A percentile compares a stretch with the other conserved stretches of the same genome.
Evolutionary conservation across 2,113 vertebrate genomes (phyloP).

Genomic region (Cathartes aura): DNA sequence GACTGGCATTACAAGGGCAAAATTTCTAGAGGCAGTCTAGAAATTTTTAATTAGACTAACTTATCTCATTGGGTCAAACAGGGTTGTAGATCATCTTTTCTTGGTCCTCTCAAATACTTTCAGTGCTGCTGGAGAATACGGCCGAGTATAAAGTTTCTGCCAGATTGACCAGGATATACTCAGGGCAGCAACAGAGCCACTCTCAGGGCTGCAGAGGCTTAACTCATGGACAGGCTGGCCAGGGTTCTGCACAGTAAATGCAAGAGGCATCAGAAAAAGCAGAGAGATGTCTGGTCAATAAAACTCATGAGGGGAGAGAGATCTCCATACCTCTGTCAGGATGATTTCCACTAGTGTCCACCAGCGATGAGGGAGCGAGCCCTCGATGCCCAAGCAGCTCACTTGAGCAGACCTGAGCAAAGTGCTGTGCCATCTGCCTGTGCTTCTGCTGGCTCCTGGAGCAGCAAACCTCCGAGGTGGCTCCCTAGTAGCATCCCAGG

Average conservation of each 20-base stretch:
- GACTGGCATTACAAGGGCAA: not conserved
- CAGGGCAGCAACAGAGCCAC: not conserved
- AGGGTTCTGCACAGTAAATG: not conserved
- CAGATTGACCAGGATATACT: not conserved
- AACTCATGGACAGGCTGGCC: not conserved
- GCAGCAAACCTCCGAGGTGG: not conserved
- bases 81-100: not conserved
- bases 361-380: not conserved
- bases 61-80: not conserved
- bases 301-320: not conserved
- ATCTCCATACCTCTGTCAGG: not conserved
- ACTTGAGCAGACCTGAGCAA: not conserved
- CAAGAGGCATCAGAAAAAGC: not conserved
- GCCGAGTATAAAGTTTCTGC: not conserved
- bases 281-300: not conserved
- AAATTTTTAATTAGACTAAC: not conserved
- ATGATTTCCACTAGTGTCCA: not conserved
- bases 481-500: not conserved
- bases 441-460: not conserved
- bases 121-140: not conserved
- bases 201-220: not conserved
- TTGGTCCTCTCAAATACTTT: not conserved
- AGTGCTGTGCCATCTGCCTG: not conserved
- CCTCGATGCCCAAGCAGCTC: rapidly evolving
- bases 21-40: not conserved